phyloP scores from a whole-genome alignment of 2,113 vertebrate genomes.

The Garra rufa region DNA sequence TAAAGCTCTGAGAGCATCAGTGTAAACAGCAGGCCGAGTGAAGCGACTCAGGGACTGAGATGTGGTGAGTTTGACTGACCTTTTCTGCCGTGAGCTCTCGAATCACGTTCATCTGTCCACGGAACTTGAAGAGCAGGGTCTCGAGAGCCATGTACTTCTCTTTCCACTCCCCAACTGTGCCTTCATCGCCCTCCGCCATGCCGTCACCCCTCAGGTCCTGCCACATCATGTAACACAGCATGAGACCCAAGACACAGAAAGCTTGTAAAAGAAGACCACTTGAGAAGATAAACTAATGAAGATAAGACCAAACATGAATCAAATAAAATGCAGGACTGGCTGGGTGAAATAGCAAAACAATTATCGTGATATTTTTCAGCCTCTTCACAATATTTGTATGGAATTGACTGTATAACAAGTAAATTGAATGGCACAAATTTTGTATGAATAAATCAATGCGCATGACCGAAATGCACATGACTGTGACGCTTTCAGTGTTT shows the following conservation, averaged over 20 bases:
- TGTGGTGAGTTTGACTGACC: conserved; percentile 72
- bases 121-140: conserved; percentile 93
- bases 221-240: neutral
- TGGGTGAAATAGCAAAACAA: neutral
- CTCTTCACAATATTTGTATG: neutral
- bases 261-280: neutral
- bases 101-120: conserved; percentile 94
- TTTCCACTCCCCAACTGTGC: conserved; percentile 88
- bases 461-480: no score
- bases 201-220: conserved; percentile 35
- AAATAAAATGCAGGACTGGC: neutral
- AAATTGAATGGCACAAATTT: no score
- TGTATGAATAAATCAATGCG: no score
- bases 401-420: no score
- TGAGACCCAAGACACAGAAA: neutral
- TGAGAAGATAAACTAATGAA: neutral
- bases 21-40: neutral
- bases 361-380: neutral
- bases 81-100: conserved; percentile 94
- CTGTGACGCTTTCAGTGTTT: no score
- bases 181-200: conserved; percentile 88
- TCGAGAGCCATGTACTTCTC: conserved; percentile 92
- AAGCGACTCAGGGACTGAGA: neutral
- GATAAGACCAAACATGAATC: neutral
- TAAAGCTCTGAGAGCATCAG: neutral